phyloP scores from a whole-genome alignment of 2,888 invertebrate species.

The Herminia tarsipennalis region DNA sequence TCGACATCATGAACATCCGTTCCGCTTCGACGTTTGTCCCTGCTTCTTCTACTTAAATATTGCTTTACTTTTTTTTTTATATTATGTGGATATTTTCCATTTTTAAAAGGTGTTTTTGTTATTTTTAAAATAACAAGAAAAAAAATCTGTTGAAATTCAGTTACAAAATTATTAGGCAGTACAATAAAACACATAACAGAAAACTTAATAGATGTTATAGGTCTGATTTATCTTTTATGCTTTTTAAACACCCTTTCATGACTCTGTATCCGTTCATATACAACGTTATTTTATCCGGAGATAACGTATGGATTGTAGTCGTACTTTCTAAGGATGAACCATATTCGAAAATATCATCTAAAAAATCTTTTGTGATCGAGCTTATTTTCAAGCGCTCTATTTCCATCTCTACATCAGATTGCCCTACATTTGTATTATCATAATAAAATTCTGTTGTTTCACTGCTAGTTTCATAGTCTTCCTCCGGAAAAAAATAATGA shows the following conservation, averaged over 20 bases:
- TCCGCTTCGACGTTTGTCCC: slow-evolving; percentile 6
- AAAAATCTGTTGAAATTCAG: not conserved
- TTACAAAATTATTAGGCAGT: not conserved
- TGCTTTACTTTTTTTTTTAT: not conserved
- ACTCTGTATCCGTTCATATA: slow-evolving; percentile 56
- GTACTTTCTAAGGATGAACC: slow-evolving; percentile 62
- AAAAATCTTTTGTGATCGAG: slow-evolving; percentile 67
- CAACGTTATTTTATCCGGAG: slow-evolving; percentile 52
- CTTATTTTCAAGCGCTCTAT: slow-evolving; percentile 69
- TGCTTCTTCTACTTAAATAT: slow-evolving; percentile 9
- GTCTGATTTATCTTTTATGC: slow-evolving; percentile 46
- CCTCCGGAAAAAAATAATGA: slow-evolving; percentile 80
- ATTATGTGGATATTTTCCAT: slow-evolving; percentile 1
- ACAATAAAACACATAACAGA: no score
- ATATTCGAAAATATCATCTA: slow-evolving; percentile 75
- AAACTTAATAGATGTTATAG: not conserved
- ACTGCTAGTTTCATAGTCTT: slow-evolving; percentile 53
- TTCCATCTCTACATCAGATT: slow-evolving; percentile 68
- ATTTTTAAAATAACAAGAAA: slow-evolving; percentile 25
- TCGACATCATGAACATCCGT: not conserved
- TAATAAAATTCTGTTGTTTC: slow-evolving; percentile 67
- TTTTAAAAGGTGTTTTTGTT: slow-evolving; percentile 7
- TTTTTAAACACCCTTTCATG: slow-evolving; percentile 63
- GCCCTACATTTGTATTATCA: slow-evolving; percentile 56
- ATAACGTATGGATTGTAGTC: slow-evolving; percentile 43